Base-by-base conservation (phyloP, 2,888 invertebrate species). In the Ceraclea dissimilis region DNA sequence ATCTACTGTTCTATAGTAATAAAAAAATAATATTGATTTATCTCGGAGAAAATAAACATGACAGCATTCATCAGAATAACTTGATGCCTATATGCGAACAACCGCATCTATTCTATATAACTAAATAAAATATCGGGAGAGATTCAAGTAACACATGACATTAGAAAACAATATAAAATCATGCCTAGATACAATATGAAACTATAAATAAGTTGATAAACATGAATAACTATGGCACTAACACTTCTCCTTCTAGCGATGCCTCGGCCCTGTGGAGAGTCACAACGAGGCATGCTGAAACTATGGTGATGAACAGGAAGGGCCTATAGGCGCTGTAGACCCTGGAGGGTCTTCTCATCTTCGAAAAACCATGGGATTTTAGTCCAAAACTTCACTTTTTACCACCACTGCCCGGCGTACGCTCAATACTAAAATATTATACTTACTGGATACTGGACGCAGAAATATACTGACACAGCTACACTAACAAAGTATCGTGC, bases 271-370 rank as follows among this genome's bases (percentile, higher is more conserved):
- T 57, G 52, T 59, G 62, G 20, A 21, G 57, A 58, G 39, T 49
- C 49, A 33, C 39, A 47, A 48, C 31, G 48, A 50, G 50, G 22
- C 51, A 39, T 39, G 52, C 33, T 48, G 51, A 39, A 59, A 59
- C 34, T 57, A 63, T 54, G 54, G 60, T 63, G 61, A 63, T 62
- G 56, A 46, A 17, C 2, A 19, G 18, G 18, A 22, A 49, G 58
- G 60, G 53, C 54, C 52, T 57, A 55, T 56, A 58, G 58, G 56
- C 64, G 18, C 26, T 34, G 49, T 19, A 46, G 19, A 46, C 46
- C 39, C 49, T 64, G 67, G 70, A 71, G 72, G 70, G 64, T 63
- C 33, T 49, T 49, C 39, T 55, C 55, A 55, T 18, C 22, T 49
- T 20, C 46, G 46, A 8, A 46, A 46, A 19, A 46, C 20, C 46